phyloP scores from a whole-genome alignment of 2,113 vertebrate species.

The Axis porcinus region DNA sequence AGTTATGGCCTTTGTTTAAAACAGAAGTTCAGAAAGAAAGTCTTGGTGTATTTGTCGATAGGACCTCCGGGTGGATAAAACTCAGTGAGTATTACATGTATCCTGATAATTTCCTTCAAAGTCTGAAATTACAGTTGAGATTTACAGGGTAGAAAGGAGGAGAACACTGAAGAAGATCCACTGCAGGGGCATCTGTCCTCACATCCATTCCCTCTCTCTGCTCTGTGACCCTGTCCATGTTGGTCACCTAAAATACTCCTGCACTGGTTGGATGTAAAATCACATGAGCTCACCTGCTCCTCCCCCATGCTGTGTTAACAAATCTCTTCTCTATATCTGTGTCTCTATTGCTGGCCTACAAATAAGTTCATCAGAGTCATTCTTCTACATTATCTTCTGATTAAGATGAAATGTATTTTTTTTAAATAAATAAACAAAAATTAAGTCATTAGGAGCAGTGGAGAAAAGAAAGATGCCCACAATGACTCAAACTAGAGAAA shows the following conservation, averaged over 20 bases:
- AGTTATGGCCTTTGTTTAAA: background rate
- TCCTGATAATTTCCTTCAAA: background rate
- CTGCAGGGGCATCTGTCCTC: background rate
- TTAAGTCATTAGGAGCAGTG: background rate
- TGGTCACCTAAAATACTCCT: background rate
- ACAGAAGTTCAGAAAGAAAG: background rate
- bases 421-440: background rate
- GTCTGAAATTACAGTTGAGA: background rate
- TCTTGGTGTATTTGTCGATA: background rate
- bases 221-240: background rate
- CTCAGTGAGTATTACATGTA: background rate
- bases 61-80: background rate
- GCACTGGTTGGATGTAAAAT: background rate
- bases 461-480: background rate
- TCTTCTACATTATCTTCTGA: background rate
- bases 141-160: background rate
- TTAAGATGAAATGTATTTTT: background rate
- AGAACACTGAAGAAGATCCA: background rate
- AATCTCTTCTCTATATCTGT: background rate
- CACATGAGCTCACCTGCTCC: background rate
- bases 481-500: background rate
- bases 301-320: fast-evolving
- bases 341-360: background rate
- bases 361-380: background rate
- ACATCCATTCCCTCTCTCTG: background rate